A percentile compares a stretch with the other conserved stretches of the same genome.
Conservation (phyloP, 2,888 invertebrate genomes). For the Corbicula japonica region DNA sequence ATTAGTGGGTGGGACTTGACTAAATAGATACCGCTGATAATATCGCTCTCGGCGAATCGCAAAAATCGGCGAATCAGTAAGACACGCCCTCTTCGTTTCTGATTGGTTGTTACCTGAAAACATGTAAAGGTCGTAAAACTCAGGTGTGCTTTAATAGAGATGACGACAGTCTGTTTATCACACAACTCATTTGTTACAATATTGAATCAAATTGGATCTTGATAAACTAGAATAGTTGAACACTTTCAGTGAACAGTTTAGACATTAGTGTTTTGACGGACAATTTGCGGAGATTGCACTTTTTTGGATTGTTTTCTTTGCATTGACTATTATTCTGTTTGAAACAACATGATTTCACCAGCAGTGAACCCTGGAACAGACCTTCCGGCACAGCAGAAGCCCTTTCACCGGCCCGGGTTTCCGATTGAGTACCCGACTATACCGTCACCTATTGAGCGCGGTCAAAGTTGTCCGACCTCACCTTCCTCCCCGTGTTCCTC, state of each 20-base stretch:
- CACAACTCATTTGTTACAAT: conserved; percentile 36
- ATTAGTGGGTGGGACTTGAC: conserved; percentile 14
- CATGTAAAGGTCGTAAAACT: conserved; percentile 55
- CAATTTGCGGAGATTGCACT: too few species aligned
- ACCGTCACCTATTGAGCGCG: conserved; percentile 59
- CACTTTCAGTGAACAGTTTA: too few species aligned
- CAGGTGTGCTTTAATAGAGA: conserved; percentile 63
- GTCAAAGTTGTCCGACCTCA: conserved; percentile 64
- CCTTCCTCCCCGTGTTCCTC: conserved; percentile 63
- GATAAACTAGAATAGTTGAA: too few species aligned
- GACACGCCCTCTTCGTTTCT: conserved; percentile 31
- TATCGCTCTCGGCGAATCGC: conserved; percentile 45
- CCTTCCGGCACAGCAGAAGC: conserved; percentile 56
- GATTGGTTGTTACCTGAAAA: conserved; percentile 53
- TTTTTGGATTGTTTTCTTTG: not conserved
- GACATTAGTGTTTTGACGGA: too few species aligned
- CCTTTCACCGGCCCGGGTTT: conserved; percentile 65
- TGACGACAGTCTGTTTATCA: conserved; percentile 13
- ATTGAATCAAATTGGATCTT: conserved; percentile 13
- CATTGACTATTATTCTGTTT: not conserved
- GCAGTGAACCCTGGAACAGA: conserved; percentile 34
- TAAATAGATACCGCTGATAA: conserved; percentile 10
- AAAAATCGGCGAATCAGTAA: conserved; percentile 38
- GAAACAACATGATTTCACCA: conserved; percentile 55
- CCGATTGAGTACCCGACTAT: conserved; percentile 61